A percentile compares a stretch with the other conserved stretches of the same genome.
Conservation (phyloP, 2,888 invertebrate species). For the Odiellus spinosus region DNA sequence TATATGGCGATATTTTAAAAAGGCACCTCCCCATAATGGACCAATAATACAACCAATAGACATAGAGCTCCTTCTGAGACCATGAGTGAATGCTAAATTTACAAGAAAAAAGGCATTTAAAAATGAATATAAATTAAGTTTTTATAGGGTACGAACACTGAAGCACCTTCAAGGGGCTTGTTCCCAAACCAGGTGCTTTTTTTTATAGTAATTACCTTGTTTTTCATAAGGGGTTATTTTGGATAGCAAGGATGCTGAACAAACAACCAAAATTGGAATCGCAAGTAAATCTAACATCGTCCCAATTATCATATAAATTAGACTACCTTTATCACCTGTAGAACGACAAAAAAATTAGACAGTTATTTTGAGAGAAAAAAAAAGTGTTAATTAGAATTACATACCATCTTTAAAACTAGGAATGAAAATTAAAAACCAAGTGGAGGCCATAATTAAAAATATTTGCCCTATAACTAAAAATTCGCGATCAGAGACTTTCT, state of each 20-base stretch:
- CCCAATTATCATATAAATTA: constrained; percentile 21
- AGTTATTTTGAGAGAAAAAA: constrained; percentile 3
- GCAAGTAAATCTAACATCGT: constrained; percentile 18
- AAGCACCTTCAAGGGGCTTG: no score
- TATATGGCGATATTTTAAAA: constrained; percentile 6
- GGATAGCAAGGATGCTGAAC: constrained; percentile 12
- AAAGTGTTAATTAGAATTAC: no score
- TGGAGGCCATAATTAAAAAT: no score
- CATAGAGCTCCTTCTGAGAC: constrained; percentile 11
- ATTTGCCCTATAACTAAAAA: constrained; percentile 19
- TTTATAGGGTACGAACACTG: no score
- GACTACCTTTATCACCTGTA: constrained; percentile 12
- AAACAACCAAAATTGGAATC: constrained; percentile 11
- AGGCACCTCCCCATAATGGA: constrained; percentile 16
- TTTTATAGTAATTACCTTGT: constrained; percentile 15
- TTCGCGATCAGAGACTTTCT: constrained; percentile 26
- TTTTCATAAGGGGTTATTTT: constrained; percentile 10
- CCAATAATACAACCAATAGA: constrained; percentile 16
- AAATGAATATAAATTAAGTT: no score
- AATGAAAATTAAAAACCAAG: no score
- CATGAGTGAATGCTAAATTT: constrained; percentile 11
- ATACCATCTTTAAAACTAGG: no score
- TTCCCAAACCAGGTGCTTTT: no score
- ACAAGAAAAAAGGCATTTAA: no score
- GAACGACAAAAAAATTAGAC: constrained; percentile 4